Base-by-base conservation (phyloP, 1,140 invertebrate species). In the Thaumatotibia leucotreta region DNA sequence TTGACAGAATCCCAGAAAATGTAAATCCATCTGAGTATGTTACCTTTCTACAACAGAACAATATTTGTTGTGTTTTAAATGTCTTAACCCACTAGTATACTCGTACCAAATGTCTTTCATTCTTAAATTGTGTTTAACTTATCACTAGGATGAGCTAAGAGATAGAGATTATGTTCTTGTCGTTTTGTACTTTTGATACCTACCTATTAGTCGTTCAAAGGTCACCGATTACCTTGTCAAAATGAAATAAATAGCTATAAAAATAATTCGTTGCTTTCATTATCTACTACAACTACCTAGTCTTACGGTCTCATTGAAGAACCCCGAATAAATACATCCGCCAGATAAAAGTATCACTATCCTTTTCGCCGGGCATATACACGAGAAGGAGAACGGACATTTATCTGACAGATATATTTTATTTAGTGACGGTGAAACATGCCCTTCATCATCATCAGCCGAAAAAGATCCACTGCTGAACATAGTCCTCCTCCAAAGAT, bases 151-250 rank as follows among this genome's bases (percentile, higher is more conserved):
- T 79, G 65, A 74, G 69, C 6, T 79, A 83, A 81, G 75, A 74
- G 73, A 83, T 88, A 90, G 84, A 88, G 84, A 88, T 86, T 86
- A 83, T 82, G 77, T 79, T 74, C 75, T 80, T 84, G 76, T 87
- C 76, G 75, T 87, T 86, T 86, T 90, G 76, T 90, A 90, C 78
- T 90, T 89, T 90, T 90, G 84, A 88, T 90, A 90, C 76, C 72
- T 82, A 77, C 76, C 72, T 82, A 77, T 85, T 85, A 83, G 80
- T 83, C 82, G 84, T 83, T 88, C 82, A 80, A 84, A 88, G 86
- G 84, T 90, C 87, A 88, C 84, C 83, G 82, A 90, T 85, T 84
- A 88, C 88, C 87, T 88, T 88, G 77, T 88, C 82, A 86, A 88
- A 86, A 85, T 86, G 75, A 86, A 86, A 83, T 89, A 88, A 90